These are phyloP conservation scores for Apodemus sylvaticus DNA, from an alignment of 2,113 vertebrate species.

Conservation along the genomic window DNA sequence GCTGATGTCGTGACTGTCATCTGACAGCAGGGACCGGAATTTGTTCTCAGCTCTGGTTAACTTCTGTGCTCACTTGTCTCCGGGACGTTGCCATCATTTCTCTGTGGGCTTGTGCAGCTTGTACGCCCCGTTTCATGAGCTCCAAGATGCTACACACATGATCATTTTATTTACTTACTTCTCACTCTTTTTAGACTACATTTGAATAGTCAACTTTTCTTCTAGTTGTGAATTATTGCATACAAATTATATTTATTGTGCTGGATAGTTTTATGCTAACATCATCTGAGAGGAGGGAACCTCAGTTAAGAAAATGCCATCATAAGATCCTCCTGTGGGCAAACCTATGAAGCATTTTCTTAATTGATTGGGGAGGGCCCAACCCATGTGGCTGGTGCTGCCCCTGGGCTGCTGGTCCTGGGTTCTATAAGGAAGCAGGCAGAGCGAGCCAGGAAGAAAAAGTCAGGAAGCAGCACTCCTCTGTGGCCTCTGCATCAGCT, in stretches of 20 bases:
- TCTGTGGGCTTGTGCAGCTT: background rate
- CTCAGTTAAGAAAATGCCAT: background rate
- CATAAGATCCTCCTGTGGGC: background rate
- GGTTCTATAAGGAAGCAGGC: background rate
- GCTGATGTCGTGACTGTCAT: background rate
- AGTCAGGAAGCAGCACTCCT: background rate
- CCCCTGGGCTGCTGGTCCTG: background rate
- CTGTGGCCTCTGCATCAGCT: background rate
- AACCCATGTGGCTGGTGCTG: background rate
- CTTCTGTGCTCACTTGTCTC: constrained; percentile 1
- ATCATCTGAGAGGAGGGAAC: background rate
- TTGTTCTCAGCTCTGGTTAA: constrained; percentile 1
- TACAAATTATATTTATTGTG: background rate
- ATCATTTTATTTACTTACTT: background rate
- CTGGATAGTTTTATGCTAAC: background rate
- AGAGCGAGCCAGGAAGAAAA: background rate
- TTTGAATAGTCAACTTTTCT: constrained; percentile 6
- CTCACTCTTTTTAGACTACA: background rate
- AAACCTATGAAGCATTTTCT: background rate
- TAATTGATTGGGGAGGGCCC: background rate
- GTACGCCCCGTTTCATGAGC: background rate
- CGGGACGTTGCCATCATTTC: background rate
- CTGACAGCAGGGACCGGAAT: background rate
- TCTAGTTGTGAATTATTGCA: background rate
- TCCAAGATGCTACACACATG: background rate